Percentiles rank a stretch among this genome's conserved stretches.
These are phyloP conservation scores for Rhineura floridana DNA, from an alignment of 2,113 vertebrate genomes.

Conservation along the genomic window DNA sequence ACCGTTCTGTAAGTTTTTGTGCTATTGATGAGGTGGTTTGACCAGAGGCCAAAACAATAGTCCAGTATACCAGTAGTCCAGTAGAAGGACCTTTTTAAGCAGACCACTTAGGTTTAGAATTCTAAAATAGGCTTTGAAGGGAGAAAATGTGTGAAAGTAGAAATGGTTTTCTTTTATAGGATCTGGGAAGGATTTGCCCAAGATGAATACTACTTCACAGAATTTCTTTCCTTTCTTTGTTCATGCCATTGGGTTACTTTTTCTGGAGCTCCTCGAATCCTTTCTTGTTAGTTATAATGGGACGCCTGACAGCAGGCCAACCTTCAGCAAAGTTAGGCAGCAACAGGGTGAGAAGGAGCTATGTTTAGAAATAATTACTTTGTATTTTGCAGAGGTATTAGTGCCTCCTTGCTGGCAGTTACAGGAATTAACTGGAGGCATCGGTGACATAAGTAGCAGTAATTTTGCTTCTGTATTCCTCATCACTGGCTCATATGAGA, in stretches of 20 bases:
- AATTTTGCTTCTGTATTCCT: slow-evolving; percentile 25
- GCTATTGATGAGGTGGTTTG: not conserved
- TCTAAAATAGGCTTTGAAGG: not conserved
- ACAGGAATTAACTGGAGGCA: slow-evolving; percentile 57
- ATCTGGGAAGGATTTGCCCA: not conserved
- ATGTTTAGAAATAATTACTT: slow-evolving; percentile 72
- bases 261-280: fast-evolving
- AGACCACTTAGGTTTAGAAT: not conserved
- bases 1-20: not conserved
- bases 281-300: not conserved
- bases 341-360: slow-evolving; percentile 50
- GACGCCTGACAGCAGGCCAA: not conserved
- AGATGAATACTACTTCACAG: not conserved
- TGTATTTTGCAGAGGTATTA: slow-evolving; percentile 66
- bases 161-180: not conserved
- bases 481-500: not conserved
- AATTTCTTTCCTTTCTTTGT: fast-evolving
- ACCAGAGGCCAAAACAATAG: too few relatives aligned
- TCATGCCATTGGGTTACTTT: fast-evolving
- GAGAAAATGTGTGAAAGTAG: not conserved
- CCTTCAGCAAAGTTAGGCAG: slow-evolving; percentile 37
- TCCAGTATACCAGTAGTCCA: too few relatives aligned
- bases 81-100: not conserved
- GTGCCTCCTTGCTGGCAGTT: slow-evolving; percentile 48
- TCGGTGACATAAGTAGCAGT: slow-evolving; percentile 33